These are phyloP conservation scores for Siniperca chuatsi DNA, from an alignment of 2,113 vertebrate genomes.

Conservation along the genomic window DNA sequence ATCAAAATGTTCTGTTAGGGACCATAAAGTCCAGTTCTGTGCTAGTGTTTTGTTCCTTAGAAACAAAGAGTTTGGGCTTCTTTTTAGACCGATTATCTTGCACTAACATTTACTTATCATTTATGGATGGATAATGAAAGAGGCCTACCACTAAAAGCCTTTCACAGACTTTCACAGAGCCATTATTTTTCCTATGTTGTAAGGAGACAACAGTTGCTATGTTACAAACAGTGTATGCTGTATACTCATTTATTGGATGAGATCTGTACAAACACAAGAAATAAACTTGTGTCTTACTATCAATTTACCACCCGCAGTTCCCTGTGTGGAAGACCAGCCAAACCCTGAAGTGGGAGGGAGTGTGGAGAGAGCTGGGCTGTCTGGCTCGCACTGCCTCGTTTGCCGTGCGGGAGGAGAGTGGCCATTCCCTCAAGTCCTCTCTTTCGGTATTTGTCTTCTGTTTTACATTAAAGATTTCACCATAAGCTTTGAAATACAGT, in stretches of 20 bases:
- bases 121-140: not conserved
- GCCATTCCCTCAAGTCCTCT: constrained; percentile 97
- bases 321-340: constrained; percentile 95
- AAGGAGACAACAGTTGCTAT: not conserved
- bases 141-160: not conserved
- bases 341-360: constrained; percentile 95
- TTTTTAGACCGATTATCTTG: not conserved
- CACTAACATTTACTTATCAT: not conserved
- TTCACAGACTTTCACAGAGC: not conserved
- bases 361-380: constrained; percentile 96
- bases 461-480: constrained; percentile 1
- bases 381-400: constrained; percentile 94
- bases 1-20: constrained; percentile 1
- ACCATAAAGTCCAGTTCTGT: not conserved
- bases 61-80: not conserved
- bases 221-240: not conserved
- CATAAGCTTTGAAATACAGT: not conserved
- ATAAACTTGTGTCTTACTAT: not conserved
- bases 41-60: not conserved
- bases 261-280: not conserved
- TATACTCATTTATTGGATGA: not conserved
- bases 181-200: no score
- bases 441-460: constrained; percentile 86
- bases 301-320: constrained; percentile 82
- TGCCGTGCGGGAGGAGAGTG: constrained; percentile 94